Percentiles rank a stretch among this genome's conserved stretches.
phyloP scores from a whole-genome alignment of 2,888 invertebrate genomes.

The Chouioia cunea region DNA sequence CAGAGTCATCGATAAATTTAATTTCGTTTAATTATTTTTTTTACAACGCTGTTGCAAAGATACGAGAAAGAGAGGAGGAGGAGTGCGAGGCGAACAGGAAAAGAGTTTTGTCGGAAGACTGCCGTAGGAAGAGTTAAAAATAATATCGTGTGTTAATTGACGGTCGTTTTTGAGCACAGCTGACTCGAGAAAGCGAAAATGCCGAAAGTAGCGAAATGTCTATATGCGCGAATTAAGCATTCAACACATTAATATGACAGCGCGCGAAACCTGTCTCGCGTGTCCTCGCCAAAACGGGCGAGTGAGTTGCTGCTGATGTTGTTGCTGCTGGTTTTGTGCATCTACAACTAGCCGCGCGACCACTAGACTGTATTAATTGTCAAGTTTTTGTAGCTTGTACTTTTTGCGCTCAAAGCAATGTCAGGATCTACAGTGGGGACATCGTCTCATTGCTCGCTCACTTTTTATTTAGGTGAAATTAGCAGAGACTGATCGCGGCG shows the following conservation, averaged over 20 bases:
- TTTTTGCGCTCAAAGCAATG: too few relatives aligned
- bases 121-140: not conserved
- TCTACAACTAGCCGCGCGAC: not conserved
- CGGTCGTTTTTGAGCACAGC: not conserved
- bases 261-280: constrained; percentile 26
- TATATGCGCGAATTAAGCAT: constrained; percentile 21
- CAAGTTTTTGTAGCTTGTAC: constrained; percentile 7
- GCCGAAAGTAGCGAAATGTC: not conserved
- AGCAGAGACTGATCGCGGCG: too few relatives aligned
- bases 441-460: too few relatives aligned
- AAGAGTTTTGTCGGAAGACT: not conserved
- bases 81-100: not conserved
- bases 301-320: not conserved
- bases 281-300: constrained; percentile 36
- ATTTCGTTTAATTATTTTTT: too few relatives aligned
- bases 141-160: constrained; percentile 16
- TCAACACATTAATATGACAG: constrained; percentile 21
- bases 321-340: constrained; percentile 21
- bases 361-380: constrained; percentile 26
- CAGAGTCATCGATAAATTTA: constrained; percentile 6
- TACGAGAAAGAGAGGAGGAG: not conserved
- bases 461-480: too few relatives aligned
- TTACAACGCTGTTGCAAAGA: not conserved
- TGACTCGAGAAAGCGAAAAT: not conserved
- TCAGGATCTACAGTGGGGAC: too few relatives aligned